Base-by-base conservation (phyloP, 2,888 invertebrate species). In the Julus scandinavius region DNA sequence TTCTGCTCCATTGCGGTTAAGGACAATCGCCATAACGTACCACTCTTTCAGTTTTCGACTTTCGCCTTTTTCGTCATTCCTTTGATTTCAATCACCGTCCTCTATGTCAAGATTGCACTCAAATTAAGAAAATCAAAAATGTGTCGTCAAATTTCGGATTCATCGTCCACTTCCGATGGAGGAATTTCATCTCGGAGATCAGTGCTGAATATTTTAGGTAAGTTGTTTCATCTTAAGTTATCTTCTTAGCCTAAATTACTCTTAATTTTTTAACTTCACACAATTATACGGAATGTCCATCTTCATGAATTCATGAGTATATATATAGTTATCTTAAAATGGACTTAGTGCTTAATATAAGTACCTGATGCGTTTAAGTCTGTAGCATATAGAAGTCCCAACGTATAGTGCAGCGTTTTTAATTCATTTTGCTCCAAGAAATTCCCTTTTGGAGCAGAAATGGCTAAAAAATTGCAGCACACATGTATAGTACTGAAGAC, bases 1-100 rank as follows among this genome's bases (percentile, higher is more conserved):
- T 95, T 96, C 92, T 97, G 97, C 91, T 95, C 94, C 2, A 95
- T 96, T 90, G 93, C 95, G 89, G 63, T 54, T n/a, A 63, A 87
- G 15, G 93, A 94, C 2, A 89, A 89, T 80, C 86, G 88, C 58
- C 91, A 92, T 0, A 92, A 94, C 6, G 94, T 95, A 88, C 96
- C 96, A 0, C 93, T 97, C 5, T 95, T 96, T 91, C 97, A 97
- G 92, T 92, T 96, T 54, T 97, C 97, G 91, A 95, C 95, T 90
- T 94, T 96, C 89, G 93, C 97, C 90, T 97, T 97, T 93, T 97
- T 98, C 93, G 94, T 97, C 88, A 92, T 95, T 41, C 95, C 95
- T 0, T 94, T 95, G 92, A 90, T 95, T 2, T 92, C 97, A 38
- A 95, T 98, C 91, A 94, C 95, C 89, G 94, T 96, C 40, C 94